Conservation (phyloP, 2,888 invertebrate genomes). For the Cosmopolites sordidus region DNA sequence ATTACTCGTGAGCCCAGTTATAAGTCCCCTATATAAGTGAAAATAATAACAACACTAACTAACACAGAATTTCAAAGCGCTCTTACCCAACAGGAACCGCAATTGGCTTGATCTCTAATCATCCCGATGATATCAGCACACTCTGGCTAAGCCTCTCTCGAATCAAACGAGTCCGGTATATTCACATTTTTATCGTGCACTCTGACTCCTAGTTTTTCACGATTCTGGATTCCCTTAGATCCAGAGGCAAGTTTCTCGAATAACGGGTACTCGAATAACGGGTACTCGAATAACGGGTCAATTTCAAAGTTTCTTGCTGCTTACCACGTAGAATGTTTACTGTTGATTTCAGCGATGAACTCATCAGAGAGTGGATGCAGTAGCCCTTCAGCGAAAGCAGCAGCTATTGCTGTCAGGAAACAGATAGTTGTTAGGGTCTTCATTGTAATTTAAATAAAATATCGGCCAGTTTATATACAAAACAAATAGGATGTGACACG, state of each 20-base stretch:
- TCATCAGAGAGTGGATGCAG: constrained; percentile 29
- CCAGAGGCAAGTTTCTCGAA: constrained; percentile 19
- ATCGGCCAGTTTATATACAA: no score
- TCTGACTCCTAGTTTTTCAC: not conserved
- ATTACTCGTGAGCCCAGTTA: no score
- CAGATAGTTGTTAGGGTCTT: no score
- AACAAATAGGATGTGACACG: no score
- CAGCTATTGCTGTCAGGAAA: not conserved
- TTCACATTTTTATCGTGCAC: constrained; percentile 10
- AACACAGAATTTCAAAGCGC: no score
- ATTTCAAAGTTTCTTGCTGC: constrained; percentile 72
- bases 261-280: constrained; percentile 45
- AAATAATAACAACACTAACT: no score
- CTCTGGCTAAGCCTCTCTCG: constrained; percentile 70
- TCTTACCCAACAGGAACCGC: constrained; percentile 79
- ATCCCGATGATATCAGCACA: constrained; percentile 72
- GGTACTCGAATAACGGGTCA: no score
- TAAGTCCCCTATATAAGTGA: constrained; percentile 59
- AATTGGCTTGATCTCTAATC: constrained; percentile 78
- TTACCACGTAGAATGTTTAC: constrained; percentile 66
- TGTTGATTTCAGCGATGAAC: constrained; percentile 53
- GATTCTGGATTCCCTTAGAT: constrained; percentile 3
- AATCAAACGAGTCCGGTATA: constrained; percentile 72
- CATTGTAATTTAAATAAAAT: no score
- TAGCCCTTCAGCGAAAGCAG: not conserved